Base-by-base conservation (phyloP, 37 sponge, comb jelly and placozoan genomes). In the Tethya wilhelma region DNA sequence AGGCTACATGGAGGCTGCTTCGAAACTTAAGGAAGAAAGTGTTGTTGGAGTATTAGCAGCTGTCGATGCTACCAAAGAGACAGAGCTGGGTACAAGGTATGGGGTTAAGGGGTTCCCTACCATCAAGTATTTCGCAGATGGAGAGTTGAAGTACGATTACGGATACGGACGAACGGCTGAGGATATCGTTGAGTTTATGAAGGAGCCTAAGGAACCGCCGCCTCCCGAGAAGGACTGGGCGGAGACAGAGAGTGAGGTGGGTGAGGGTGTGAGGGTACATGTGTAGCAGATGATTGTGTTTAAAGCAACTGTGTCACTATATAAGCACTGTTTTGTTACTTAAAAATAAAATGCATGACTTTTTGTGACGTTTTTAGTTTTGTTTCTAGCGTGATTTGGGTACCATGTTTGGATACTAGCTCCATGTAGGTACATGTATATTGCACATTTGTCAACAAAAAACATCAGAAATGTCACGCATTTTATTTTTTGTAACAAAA, bases 111-210 rank as follows among this genome's bases (percentile, higher is more conserved):
- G 95, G 1, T 91, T 64, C 64, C 93, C 94, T 22, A 79, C 90
- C 38, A 72, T 96, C 44, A 90, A 89, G 72, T 96, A 96, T 77
- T 93, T 96, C 62, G 79, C 64, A 38, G 73, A 80, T 20, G 94
- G 91, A 6, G 76, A 73, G 70, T 29, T 84, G 46, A 30, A 40
- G 82, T 87, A 87, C 59, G 92, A 87, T 2, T 90, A 89, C 49
- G 89, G 89, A 9, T 90, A 77, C 41, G 84, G 67, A 9, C 66
- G 94, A 11, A 75, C 78, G 2, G 78, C 85, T 1, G 78, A 73
- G 33, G 90, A 86, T 63, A 22, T 97, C 3, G 90, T 97, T 57
- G 89, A 86, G 44, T 97, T 97, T 49, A 97, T 97, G 97, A 91
- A 78, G 74, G 86, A 91, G 37, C 97, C 97, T 26, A 77, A 78